Base-by-base conservation (phyloP, 2,113 vertebrate genomes). In the Coptodon bakossiorum region DNA sequence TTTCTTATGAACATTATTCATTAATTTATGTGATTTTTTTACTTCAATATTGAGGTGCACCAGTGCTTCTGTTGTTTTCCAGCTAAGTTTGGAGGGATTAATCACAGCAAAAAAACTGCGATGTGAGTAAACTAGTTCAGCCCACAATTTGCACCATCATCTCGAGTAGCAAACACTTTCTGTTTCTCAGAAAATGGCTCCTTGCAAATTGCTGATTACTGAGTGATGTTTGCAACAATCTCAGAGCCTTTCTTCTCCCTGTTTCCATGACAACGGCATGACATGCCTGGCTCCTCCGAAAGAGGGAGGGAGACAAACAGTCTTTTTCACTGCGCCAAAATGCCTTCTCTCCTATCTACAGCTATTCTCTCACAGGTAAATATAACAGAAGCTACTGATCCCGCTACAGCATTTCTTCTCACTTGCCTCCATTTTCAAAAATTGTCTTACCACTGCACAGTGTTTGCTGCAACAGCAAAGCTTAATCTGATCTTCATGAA, bases 221-320 rank as follows among this genome's bases (percentile, higher is more conserved):
- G 93, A 95, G 91, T 82, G 93, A 94, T 96, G 94, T 94, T 96
- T 93, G 91, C 87, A 95, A 95, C 94, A 94, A 91, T 93, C 95
- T 88, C 90, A 3, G 31, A 91, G 88, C 94, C 93, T 96, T 96
- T 96, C 95, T 96, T 96, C 92, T 95, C 90, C 82, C 88, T 94
- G 97, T 97, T 97, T 96, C 97, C 95, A 97, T 97, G 96, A 96
- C 95, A 94, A 97, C 96, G 57, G 85, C 85, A 88, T 90, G 96
- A 95, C 89, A 95, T 95, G 93, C 91, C 91, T 80, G 83, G 93
- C 85, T 86, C 95, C 95, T 95, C 93, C 82, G 36, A 89, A 80
- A 90, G 88, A 94, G 89, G 86, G 89, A 92, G 91, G 81, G 87
- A 96, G 91, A 91, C 88, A 84, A 92, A 87, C 84, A 85, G 87